Base-by-base conservation (phyloP, 2,113 vertebrate species). In the Hippocampus mohnikei region DNA sequence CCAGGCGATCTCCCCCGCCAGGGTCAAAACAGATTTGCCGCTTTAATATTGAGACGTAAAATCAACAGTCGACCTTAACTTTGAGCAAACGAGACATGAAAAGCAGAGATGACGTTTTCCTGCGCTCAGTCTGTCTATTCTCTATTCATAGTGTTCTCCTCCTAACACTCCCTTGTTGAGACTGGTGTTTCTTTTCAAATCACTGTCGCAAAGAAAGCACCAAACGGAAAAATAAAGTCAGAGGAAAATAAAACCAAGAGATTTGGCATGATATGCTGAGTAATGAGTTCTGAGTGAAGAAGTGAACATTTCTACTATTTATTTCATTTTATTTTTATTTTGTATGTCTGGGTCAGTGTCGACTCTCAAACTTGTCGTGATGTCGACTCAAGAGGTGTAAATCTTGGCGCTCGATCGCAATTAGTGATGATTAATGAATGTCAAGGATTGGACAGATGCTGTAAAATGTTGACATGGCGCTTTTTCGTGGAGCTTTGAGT, bases 401-500 rank as follows among this genome's bases (percentile, higher is more conserved):
- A 60, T 13, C 56, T 55, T 18, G 12, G 5, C 12, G 7, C 27
- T 8, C 18, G 16, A 60, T 60, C 37, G 9, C 61, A 63, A 40
- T 63, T 40, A 63, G 11, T 13, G 12, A n/a, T 7, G 21, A 63
- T 63, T 5, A 41, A 63, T 42, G 18, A 41, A 41, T 42, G 4
- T 37, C 59, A 10, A 18, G 8, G 61, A 41, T 41, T n/a, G n/a
- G 62, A 60, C 58, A 60, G 58, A 60, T 20, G 58, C 29, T 33
- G 2, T 3, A 37, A 33, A 60, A 60, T 33, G 27, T 33, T 20
- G 27, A 60, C 58, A 9, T 1, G 27, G 27, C 58, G 16, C 27
- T 33, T 61, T 42, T 25, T 37, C 7, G 46, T 2, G 84, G 2
- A 60, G 73, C 73, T 86, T 73, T 81, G 80, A 80, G 77, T 78